Evolutionary conservation across 1,140 invertebrate species (phyloP).

Genomic region (Tribolium madens): DNA sequence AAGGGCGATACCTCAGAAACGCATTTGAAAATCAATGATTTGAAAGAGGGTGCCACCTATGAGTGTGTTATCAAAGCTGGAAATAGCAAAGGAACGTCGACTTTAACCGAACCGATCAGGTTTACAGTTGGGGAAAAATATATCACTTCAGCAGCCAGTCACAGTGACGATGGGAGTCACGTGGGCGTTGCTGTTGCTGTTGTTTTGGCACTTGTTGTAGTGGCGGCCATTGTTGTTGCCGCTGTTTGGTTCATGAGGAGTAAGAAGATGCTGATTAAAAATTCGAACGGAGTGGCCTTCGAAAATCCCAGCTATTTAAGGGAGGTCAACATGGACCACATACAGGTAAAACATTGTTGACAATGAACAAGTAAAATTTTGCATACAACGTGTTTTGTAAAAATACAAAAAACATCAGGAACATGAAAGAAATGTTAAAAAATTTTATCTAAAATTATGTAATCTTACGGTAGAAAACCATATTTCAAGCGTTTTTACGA

Average conservation of each 20-base stretch:
- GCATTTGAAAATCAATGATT: constrained; percentile 74
- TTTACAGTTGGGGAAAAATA: constrained; percentile 80
- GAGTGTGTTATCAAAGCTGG: constrained; percentile 86
- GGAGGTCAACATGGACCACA: constrained; percentile 79
- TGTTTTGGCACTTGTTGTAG: constrained; percentile 75
- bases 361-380: too few species aligned
- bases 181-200: constrained; percentile 76
- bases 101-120: constrained; percentile 77
- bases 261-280: constrained; percentile 71
- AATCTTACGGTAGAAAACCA: too few species aligned
- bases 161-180: constrained; percentile 66
- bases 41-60: constrained; percentile 79
- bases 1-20: constrained; percentile 77
- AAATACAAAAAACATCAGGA: too few species aligned
- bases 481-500: too few species aligned
- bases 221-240: constrained; percentile 72
- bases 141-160: constrained; percentile 72
- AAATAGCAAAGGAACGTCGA: constrained; percentile 82
- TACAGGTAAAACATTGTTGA: constrained; percentile 73
- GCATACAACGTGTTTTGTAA: too few species aligned
- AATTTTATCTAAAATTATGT: too few species aligned
- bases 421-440: too few species aligned
- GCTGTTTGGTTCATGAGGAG: constrained; percentile 76
- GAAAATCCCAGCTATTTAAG: constrained; percentile 88
- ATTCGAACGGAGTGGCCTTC: constrained; percentile 80